Percentiles rank a stretch among this genome's conserved stretches.
phyloP scores from a whole-genome alignment of 2,888 invertebrate genomes.

The Adelognathus sp. region DNA sequence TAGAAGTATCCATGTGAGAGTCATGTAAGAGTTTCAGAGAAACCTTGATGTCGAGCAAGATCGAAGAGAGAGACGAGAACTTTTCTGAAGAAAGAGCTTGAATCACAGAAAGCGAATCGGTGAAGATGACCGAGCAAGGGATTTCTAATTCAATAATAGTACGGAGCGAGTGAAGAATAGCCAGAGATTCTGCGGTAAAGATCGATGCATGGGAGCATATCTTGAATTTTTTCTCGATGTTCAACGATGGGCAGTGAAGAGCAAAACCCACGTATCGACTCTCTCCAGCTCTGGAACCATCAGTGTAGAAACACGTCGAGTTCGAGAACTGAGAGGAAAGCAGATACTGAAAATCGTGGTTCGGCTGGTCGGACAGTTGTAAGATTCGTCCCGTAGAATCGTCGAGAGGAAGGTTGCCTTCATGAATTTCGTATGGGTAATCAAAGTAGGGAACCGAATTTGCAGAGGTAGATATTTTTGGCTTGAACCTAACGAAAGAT shows the following conservation, averaged over 20 bases:
- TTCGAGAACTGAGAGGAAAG: not conserved
- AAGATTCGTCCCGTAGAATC: not conserved
- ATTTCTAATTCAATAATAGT: not conserved
- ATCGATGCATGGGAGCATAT: not conserved
- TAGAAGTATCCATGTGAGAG: no score
- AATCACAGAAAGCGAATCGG: not conserved
- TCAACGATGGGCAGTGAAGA: not conserved
- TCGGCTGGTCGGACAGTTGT: not conserved
- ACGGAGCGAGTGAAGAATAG: not conserved
- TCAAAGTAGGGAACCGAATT: not conserved
- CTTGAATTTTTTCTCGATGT: not conserved
- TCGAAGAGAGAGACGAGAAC: not conserved
- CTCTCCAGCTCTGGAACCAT: not conserved
- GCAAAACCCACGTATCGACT: not conserved
- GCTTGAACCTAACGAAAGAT: not conserved
- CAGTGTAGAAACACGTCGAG: not conserved
- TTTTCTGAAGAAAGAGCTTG: not conserved
- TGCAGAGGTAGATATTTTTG: not conserved
- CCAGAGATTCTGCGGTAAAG: not conserved
- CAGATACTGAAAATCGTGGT: not conserved
- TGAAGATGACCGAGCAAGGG: not conserved
- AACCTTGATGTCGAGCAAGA: not conserved
- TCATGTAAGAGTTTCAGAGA: no score
- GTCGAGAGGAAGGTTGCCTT: not conserved
- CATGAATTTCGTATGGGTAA: not conserved